A percentile compares a stretch with the other conserved stretches of the same genome.
Conservation (phyloP, 2,797 vertebrate species). For the Molossus molossus region DNA sequence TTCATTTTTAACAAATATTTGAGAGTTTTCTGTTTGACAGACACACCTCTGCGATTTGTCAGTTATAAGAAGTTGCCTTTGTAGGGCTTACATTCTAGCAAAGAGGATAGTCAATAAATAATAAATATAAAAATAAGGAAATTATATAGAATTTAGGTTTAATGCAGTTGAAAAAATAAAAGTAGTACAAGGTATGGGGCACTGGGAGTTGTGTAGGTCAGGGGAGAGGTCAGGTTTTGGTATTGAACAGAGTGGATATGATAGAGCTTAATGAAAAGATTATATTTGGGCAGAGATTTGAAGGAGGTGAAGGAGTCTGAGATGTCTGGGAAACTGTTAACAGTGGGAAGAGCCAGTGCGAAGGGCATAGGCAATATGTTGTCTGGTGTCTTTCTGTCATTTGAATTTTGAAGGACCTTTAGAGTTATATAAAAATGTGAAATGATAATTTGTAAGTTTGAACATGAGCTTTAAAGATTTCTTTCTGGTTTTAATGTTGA, state of each 20-base stretch:
- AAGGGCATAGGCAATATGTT: not conserved
- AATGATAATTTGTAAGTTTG: slow-evolving; percentile 5
- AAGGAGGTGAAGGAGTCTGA: not conserved
- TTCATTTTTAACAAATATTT: slow-evolving; percentile 39
- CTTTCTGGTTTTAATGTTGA: slow-evolving; percentile 45
- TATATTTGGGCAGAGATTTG: not conserved
- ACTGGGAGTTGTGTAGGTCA: not conserved
- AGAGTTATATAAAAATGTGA: not conserved
- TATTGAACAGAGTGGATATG: not conserved
- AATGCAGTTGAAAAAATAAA: not conserved
- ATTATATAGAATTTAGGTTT: not conserved
- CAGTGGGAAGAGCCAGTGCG: not conserved
- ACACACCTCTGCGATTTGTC: not conserved
- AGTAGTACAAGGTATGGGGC: not conserved
- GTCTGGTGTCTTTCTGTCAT: slow-evolving; percentile 50
- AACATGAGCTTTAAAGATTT: slow-evolving; percentile 20
- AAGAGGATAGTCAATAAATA: not conserved
- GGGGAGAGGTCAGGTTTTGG: not conserved
- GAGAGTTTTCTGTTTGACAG: not conserved
- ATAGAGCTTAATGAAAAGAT: slow-evolving; percentile 14
- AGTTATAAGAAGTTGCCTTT: slow-evolving; percentile 24
- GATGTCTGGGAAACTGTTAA: not conserved
- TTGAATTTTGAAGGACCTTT: slow-evolving; percentile 3
- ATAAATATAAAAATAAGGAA: not conserved
- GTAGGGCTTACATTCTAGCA: slow-evolving; percentile 10